Conservation (phyloP, 2,113 vertebrate genomes). For the Zapus hudsonius region DNA sequence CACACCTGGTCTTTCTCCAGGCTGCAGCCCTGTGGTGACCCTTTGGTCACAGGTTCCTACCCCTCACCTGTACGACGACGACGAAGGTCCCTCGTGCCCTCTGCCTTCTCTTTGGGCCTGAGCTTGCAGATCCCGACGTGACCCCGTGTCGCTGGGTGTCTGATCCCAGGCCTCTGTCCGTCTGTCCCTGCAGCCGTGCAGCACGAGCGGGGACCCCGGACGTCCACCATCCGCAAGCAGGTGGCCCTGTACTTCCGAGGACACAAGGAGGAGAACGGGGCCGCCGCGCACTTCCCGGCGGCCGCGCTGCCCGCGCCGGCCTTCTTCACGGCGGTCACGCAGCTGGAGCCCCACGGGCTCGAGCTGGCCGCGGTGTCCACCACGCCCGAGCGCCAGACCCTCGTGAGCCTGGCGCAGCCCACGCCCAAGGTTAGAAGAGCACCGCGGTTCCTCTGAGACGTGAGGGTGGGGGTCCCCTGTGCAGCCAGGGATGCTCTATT, state of each 20-base stretch:
- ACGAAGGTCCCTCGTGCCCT: too few relatives aligned
- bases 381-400: slow-evolving; percentile 94
- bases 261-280: slow-evolving; percentile 96
- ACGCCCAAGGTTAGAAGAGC: slow-evolving; percentile 93
- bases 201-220: slow-evolving; percentile 96
- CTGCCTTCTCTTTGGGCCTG: too few relatives aligned
- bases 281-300: slow-evolving; percentile 91
- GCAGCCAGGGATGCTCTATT: background rate
- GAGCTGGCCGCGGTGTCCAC: slow-evolving; percentile 93
- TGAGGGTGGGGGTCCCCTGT: background rate
- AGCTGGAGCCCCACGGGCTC: slow-evolving; percentile 95
- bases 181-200: slow-evolving; percentile 91
- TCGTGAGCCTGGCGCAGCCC: slow-evolving; percentile 96
- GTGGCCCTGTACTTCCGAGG: slow-evolving; percentile 99
- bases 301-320: slow-evolving; percentile 92
- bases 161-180: background rate
- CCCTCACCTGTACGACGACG: background rate
- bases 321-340: slow-evolving; percentile 97
- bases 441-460: background rate
- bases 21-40: too few relatives aligned
- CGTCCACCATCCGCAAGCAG: slow-evolving; percentile 98
- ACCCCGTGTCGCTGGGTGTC: background rate
- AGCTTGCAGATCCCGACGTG: too few relatives aligned
- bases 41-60: background rate
- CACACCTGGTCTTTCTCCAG: too few relatives aligned